Percentiles rank a stretch among this genome's conserved stretches.
phyloP scores from a whole-genome alignment of 1,140 invertebrate genomes.

The Periplaneta americana region DNA sequence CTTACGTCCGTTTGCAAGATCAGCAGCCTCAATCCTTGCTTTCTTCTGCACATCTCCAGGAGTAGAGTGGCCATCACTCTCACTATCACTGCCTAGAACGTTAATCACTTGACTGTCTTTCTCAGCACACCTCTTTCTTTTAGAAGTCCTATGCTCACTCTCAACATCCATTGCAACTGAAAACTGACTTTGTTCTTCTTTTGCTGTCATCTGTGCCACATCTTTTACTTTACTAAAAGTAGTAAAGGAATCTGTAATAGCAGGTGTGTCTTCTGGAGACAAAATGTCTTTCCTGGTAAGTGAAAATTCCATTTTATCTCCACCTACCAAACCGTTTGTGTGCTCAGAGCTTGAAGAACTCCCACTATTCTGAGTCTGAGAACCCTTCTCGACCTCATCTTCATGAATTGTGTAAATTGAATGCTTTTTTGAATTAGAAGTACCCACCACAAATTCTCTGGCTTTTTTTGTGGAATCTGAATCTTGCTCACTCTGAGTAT shows the following conservation, averaged over 20 bases:
- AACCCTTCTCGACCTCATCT: neutral
- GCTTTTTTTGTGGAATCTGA: neutral
- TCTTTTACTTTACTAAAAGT: neutral
- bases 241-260: neutral
- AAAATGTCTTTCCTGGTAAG: neutral
- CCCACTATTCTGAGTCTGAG: neutral
- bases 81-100: neutral
- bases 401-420: neutral
- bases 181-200: neutral
- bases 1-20: neutral
- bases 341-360: neutral
- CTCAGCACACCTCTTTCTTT: neutral
- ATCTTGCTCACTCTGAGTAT: neutral
- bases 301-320: neutral
- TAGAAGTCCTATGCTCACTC: neutral
- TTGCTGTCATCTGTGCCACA: neutral
- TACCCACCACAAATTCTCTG: neutral
- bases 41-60: neutral
- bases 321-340: neutral
- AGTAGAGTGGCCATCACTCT: neutral
- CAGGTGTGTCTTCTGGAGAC: neutral
- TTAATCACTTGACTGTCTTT: neutral
- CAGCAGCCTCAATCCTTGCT: neutral
- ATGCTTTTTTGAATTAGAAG: neutral
- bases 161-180: neutral